A percentile compares a stretch with the other conserved stretches of the same genome.
These are phyloP conservation scores for Dastarcus helophoroides DNA, from an alignment of 2,888 invertebrate species.

Conservation along the genomic window DNA sequence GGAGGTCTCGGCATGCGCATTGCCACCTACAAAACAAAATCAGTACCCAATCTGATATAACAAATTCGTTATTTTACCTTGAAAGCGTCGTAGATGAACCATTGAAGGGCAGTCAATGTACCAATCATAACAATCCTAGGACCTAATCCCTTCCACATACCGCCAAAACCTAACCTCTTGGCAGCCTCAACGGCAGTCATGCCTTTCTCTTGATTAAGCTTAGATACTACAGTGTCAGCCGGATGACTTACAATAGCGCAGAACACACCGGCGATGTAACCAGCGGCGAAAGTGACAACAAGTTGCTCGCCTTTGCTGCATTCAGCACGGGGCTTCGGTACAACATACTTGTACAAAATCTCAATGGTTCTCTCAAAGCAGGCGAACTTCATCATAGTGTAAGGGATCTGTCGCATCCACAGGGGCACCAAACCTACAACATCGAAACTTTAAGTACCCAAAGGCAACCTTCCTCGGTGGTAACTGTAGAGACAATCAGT, in stretches of 20 bases:
- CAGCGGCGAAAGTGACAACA: constrained; percentile 89
- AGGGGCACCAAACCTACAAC: constrained; percentile 73
- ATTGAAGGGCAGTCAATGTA: constrained; percentile 89
- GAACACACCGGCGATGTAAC: constrained; percentile 98
- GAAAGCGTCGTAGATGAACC: constrained; percentile 96
- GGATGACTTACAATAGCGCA: constrained; percentile 98
- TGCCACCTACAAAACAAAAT: constrained; percentile 39
- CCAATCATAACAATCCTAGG: constrained; percentile 97
- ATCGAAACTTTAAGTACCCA: too few species aligned
- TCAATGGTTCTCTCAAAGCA: constrained; percentile 97
- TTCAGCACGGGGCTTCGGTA: constrained; percentile 86
- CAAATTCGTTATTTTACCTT: constrained; percentile 23
- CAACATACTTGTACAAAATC: constrained; percentile 75
- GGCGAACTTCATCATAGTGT: constrained; percentile 99
- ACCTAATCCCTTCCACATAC: constrained; percentile 82
- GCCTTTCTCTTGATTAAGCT: constrained; percentile 87
- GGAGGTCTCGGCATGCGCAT: constrained; percentile 88
- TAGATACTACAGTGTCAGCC: constrained; percentile 95
- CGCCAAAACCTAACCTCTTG: constrained; percentile 60
- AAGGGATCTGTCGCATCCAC: constrained; percentile 97
- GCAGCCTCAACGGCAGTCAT: constrained; percentile 61
- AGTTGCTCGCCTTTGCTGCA: constrained; percentile 91
- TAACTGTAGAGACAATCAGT: too few species aligned
- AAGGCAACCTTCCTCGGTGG: too few species aligned
- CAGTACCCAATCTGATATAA: constrained; percentile 1